Evolutionary conservation across 2,888 invertebrate species (phyloP), one percentile per base, ranked within the genome.

Genomic region (Hololepta plana): DNA sequence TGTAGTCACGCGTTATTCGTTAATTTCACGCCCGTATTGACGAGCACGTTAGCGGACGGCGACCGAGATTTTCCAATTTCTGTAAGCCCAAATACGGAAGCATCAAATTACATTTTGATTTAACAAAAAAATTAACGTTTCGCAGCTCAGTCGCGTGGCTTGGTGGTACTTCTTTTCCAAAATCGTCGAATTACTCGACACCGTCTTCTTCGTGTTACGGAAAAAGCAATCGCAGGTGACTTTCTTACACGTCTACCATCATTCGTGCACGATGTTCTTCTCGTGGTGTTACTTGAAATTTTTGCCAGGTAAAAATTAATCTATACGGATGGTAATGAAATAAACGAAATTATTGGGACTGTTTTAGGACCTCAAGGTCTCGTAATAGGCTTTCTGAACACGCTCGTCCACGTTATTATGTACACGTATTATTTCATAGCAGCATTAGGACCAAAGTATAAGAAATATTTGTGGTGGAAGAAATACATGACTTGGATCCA

Each of bases 391-490:
- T 62, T 84, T 33, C 68, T 90, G 39, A 91, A 91, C 53, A 75
- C 85, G 0, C 75, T 84, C 47, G 80, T 91, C 30, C 91, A 91
- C 53, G 65, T 88, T 28, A 62, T 90, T 32, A 91, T 91, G 91
- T 91, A 91, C 55, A 63, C 69, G 0, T 91, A 91, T 53, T 91
- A 91, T 53, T 64, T 88, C 43, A 60, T 91, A 35, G 67, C 90
- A 0, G 87, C 85, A 1, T 62, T 90, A 32, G 91, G 91, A 4
- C 88, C 90, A 1, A 62, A 73, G 38, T 75, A 82, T 49, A 81
- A 82, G 50, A 85, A 85, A 47, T 85, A 79, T 47, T 57, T 91
- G 11, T 91, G 90, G 90, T 91, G 91, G 91, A 91, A 91, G 53
- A 80, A 70, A 43, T 81, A 91, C 51, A 67, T 91, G 43, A 91